These are phyloP conservation scores for Amniataba percoides DNA, from an alignment of 2,797 vertebrate species.

Conservation along the genomic window DNA sequence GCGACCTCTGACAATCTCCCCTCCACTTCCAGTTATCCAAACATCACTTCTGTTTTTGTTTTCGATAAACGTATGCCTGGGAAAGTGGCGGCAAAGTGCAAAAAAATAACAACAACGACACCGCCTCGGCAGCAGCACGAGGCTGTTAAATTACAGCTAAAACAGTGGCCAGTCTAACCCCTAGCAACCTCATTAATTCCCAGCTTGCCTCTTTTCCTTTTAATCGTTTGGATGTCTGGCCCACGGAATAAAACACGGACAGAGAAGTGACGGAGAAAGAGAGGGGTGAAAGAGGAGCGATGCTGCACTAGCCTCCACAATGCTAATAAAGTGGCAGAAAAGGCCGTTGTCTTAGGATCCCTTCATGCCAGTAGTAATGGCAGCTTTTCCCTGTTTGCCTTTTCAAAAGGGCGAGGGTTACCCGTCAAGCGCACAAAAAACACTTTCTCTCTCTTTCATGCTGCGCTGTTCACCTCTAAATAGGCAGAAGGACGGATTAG, in stretches of 20 bases:
- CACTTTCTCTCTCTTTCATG: slow-evolving; percentile 77
- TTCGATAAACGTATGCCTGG: slow-evolving; percentile 57
- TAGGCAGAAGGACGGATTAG: slow-evolving; percentile 82
- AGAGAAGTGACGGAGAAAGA: slow-evolving; percentile 61
- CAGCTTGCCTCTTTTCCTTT: slow-evolving; percentile 53
- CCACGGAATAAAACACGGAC: slow-evolving; percentile 63
- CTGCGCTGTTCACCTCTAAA: slow-evolving; percentile 82
- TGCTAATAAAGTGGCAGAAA: slow-evolving; percentile 79
- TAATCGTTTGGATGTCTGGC: slow-evolving; percentile 57
- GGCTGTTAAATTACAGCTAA: slow-evolving; percentile 49
- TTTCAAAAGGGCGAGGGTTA: slow-evolving; percentile 82
- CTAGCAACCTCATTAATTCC: slow-evolving; percentile 67
- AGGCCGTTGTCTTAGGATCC: slow-evolving; percentile 79
- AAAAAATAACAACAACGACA: slow-evolving; percentile 55
- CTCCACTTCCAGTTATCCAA: slow-evolving; percentile 81
- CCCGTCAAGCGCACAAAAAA: slow-evolving; percentile 83
- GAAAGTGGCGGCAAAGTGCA: slow-evolving; percentile 61
- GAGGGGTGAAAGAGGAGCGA: slow-evolving; percentile 60
- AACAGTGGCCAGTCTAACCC: slow-evolving; percentile 64
- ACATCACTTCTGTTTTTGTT: slow-evolving; percentile 79
- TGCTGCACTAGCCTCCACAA: slow-evolving; percentile 64
- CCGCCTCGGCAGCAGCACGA: slow-evolving; percentile 34
- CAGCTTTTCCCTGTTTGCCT: slow-evolving; percentile 84
- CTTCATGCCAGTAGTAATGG: slow-evolving; percentile 73
- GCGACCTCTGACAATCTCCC: slow-evolving; percentile 56